These are phyloP conservation scores for Rhegmatorhina hoffmannsi DNA, from an alignment of 2,113 vertebrate genomes.

Conservation along the genomic window DNA sequence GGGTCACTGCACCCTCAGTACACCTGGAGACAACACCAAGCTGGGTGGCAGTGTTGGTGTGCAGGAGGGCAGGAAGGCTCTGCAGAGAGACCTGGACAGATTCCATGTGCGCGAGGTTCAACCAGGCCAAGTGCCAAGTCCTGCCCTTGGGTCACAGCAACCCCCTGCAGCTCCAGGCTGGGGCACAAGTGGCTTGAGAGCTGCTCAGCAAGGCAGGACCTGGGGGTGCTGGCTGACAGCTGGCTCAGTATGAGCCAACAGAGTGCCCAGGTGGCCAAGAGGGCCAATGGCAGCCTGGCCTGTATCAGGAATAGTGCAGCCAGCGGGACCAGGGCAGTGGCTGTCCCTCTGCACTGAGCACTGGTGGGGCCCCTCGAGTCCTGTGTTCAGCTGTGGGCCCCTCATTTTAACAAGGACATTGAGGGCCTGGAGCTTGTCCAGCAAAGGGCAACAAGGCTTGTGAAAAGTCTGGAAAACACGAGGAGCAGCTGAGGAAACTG, in stretches of 20 bases:
- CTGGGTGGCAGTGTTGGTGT: background rate
- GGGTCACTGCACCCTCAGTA: background rate
- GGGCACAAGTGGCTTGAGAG: too few relatives aligned
- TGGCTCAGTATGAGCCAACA: background rate
- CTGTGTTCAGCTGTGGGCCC: background rate
- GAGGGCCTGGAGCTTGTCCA: background rate
- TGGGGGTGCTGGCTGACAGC: background rate
- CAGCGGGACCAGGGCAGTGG: background rate
- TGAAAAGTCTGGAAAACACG: background rate
- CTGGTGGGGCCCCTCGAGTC: background rate
- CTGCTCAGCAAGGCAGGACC: background rate
- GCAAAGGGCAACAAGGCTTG: background rate
- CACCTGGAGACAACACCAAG: background rate
- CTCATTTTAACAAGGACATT: too few relatives aligned
- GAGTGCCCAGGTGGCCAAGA: background rate
- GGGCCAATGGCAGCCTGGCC: background rate
- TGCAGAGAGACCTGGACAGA: background rate
- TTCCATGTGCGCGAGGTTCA: background rate
- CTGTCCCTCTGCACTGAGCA: background rate
- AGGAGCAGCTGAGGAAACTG: background rate
- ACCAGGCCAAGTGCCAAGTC: background rate
- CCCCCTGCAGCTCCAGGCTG: background rate
- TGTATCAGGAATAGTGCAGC: background rate
- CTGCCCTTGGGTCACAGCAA: background rate
- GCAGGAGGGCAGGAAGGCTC: background rate